Conservation (phyloP, 2,797 vertebrate genomes). For the Apodemus agrarius region DNA sequence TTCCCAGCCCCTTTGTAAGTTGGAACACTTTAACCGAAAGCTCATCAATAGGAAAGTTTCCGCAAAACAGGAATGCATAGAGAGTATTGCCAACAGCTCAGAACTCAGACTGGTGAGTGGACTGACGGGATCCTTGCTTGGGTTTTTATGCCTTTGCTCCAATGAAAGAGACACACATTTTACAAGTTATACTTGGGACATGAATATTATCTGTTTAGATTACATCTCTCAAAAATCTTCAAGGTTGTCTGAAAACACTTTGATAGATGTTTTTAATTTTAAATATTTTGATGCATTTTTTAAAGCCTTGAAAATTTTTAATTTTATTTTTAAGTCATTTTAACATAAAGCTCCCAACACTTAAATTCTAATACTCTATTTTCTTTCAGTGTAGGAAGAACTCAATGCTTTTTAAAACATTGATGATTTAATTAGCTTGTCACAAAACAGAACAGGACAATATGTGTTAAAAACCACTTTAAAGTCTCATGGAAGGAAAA, state of each 20-base stretch:
- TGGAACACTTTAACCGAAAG: not conserved
- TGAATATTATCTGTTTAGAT: not conserved
- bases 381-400: not conserved
- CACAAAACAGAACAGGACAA: not conserved
- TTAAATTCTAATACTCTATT: not conserved
- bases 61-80: not conserved
- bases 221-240: not conserved
- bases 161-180: not conserved
- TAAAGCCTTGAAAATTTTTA: not conserved
- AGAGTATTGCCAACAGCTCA: not conserved
- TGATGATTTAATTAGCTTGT: not conserved
- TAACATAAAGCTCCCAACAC: not conserved
- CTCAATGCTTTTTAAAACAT: not conserved
- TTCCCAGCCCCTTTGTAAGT: not conserved
- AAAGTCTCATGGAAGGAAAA: not conserved
- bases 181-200: too few species aligned
- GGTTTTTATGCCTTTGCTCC: not conserved
- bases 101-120: not conserved
- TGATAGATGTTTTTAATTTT: not conserved
- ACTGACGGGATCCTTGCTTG: not conserved
- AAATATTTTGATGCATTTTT: not conserved
- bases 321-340: not conserved
- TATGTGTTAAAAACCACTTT: not conserved
- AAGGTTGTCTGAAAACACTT: not conserved
- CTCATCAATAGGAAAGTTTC: not conserved